Evolutionary conservation across 2,113 vertebrate species (phyloP).

Genomic region (Prinia subflava): DNA sequence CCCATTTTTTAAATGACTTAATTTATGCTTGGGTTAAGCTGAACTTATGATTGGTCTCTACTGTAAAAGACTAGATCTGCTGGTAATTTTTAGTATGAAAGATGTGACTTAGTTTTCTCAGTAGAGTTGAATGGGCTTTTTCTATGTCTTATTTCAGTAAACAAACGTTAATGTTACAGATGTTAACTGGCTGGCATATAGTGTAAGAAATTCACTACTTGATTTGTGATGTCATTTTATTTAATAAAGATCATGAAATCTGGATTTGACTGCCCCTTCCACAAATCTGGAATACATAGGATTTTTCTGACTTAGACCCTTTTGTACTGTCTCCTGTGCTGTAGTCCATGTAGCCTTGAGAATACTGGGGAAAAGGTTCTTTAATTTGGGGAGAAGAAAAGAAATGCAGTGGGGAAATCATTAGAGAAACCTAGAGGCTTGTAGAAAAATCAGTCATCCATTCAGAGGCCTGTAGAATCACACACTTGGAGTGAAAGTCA

Average conservation of each 20-base stretch:
- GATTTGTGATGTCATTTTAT: neutral
- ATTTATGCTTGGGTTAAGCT: neutral
- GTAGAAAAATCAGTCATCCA: accelerated
- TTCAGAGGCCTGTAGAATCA: neutral
- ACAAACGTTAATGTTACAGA: neutral
- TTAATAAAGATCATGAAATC: neutral
- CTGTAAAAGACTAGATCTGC: neutral
- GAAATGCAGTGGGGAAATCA: neutral
- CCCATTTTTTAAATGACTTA: neutral
- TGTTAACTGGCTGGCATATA: neutral
- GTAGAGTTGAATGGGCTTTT: neutral
- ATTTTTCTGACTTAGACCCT: neutral
- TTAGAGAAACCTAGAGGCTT: neutral
- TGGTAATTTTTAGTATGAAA: neutral
- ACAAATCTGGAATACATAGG: neutral
- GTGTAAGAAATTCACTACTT: neutral
- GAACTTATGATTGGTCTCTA: neutral
- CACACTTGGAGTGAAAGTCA: neutral
- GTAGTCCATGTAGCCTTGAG: neutral
- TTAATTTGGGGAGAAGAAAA: neutral
- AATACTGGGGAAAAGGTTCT: neutral
- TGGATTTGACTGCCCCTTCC: neutral
- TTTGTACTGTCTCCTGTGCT: neutral
- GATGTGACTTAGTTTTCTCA: neutral
- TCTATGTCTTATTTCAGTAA: neutral